Evolutionary conservation across 2,888 invertebrate species (phyloP), one percentile per base, ranked within the genome.

Genomic region (Periphyllus acericola): DNA sequence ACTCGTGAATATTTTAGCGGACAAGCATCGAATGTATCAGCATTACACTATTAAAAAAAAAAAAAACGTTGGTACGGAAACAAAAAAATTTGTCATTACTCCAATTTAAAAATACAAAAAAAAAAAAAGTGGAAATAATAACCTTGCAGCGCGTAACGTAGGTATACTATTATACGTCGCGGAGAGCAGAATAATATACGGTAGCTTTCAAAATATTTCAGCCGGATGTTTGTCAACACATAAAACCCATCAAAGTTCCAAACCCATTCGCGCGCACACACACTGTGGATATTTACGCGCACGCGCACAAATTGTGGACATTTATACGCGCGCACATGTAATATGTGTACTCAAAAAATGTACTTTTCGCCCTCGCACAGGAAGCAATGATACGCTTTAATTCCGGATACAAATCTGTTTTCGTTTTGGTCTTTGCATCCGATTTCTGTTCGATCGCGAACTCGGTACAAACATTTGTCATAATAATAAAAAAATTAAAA

Each of bases 1-100:
- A 80, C 36, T 80, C 79, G 60, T 80, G 60, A 80, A 80, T 80
- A 34, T 66, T 79, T 80, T 8, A 80, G 36, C 14, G 11, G 79
- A 66, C 14, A n/a, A 9, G 19, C 36, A n/a, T 60, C n/a, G 19
- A 80, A 80, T 60, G 36, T 80, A 66, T 66, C 17, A 80, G 32
- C 71, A 32, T 17, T n/a, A 21, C n/a, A n/a, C 36, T 34, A 25
- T 34, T 66, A 60, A 36, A 36, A 36, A 80, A 66, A 80, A 79
- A 79, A 79, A 78, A 52, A 21, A 52, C 2, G 9, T 6, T 9
- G 2, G 52, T 68, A 68, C n/a, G n/a, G 9, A 6, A n/a, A n/a
- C 11, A n/a, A 68, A 68, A 68, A 68, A 68, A 68, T 29, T 25
- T 29, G 29, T 68, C n/a, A 68, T 68, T 68, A n/a, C 68, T n/a